These are phyloP conservation scores for Galagoides demidoff DNA, from an alignment of 2,797 vertebrate genomes.

Conservation along the genomic window DNA sequence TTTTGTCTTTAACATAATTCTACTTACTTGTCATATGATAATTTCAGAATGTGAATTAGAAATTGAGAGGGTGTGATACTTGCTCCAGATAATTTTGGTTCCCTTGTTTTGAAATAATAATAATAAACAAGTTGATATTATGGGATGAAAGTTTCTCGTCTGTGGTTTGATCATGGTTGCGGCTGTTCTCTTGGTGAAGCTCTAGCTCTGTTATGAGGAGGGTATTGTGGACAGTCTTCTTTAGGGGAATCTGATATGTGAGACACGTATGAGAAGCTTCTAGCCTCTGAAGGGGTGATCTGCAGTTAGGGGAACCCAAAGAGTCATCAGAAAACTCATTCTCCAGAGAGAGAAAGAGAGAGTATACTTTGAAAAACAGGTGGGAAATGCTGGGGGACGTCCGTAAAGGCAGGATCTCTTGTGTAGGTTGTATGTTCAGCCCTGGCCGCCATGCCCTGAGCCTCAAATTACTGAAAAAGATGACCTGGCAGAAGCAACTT, in stretches of 20 bases:
- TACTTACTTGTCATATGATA: not conserved
- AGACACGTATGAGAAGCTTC: not conserved
- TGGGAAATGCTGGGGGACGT: not conserved
- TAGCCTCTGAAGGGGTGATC: not conserved
- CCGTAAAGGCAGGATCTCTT: not conserved
- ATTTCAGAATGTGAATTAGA: not conserved
- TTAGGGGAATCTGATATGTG: not conserved
- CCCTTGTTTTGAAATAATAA: not conserved
- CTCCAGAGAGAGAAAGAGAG: not conserved
- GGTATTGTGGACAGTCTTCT: not conserved
- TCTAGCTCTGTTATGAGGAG: not conserved
- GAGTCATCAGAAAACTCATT: not conserved
- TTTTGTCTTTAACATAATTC: not conserved
- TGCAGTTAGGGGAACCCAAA: not conserved
- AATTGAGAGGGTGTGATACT: not conserved
- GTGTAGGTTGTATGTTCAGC: not conserved
- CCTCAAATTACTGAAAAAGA: not conserved
- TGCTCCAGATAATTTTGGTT: not conserved
- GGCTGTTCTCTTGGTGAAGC: not conserved
- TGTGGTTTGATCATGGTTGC: not conserved
- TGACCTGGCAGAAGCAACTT: conserved; percentile 26
- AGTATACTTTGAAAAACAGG: not conserved
- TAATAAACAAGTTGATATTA: not conserved
- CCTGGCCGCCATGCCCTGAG: too few species aligned
- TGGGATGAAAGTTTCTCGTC: not conserved